phyloP scores from a whole-genome alignment of 2,797 vertebrate genomes.

The Fringilla coelebs region DNA sequence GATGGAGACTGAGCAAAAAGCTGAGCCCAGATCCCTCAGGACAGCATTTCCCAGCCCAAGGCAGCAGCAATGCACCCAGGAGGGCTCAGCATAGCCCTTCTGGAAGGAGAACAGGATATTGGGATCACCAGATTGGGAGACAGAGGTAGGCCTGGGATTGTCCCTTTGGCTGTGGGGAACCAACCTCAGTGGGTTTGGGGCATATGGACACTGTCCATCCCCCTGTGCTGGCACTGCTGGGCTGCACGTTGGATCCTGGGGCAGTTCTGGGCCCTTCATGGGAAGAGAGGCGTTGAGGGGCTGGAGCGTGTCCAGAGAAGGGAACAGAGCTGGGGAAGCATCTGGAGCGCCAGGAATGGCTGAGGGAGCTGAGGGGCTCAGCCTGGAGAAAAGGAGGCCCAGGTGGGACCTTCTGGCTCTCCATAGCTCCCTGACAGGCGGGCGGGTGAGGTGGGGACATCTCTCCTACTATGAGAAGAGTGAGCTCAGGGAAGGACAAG shows the following conservation, averaged over 20 bases:
- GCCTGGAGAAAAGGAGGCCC: neutral
- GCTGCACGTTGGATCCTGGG: rapidly evolving
- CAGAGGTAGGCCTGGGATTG: neutral
- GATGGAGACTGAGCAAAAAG: neutral
- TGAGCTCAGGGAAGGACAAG: neutral
- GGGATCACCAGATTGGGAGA: neutral
- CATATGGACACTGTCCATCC: rapidly evolving
- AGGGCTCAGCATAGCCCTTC: neutral
- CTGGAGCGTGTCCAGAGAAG: neutral
- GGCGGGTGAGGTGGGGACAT: neutral
- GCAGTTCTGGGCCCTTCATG: neutral
- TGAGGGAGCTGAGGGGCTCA: neutral
- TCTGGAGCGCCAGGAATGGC: neutral
- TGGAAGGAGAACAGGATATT: neutral
- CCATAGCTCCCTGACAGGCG: rapidly evolving
- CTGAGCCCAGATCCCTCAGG: neutral
- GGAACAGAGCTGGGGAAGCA: neutral
- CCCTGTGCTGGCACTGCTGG: neutral
- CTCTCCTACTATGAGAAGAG: too few species aligned
- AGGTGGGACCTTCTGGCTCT: neutral
- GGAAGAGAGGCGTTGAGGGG: neutral
- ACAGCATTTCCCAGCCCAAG: neutral
- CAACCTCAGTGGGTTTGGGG: neutral
- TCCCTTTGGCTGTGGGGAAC: neutral
- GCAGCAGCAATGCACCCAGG: neutral